Conservation (phyloP, 1,140 invertebrate species). For the Bombus affinis region DNA sequence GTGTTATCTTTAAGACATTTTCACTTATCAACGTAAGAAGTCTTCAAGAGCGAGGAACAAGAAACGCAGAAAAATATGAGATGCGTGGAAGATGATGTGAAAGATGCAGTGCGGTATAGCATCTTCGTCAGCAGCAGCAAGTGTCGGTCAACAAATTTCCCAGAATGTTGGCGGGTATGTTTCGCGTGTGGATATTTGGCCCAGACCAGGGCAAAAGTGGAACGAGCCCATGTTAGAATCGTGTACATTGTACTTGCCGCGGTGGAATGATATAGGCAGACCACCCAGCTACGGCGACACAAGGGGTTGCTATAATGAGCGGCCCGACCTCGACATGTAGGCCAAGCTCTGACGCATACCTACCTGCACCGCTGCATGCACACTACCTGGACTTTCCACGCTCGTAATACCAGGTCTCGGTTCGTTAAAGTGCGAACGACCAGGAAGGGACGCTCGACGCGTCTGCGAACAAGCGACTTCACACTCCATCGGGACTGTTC, state of each 20-base stretch:
- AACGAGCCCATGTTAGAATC: slow-evolving; percentile 60
- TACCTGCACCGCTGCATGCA: slow-evolving; percentile 56
- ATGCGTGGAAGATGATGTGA: neutral
- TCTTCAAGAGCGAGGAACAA: neutral
- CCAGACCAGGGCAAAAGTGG: slow-evolving; percentile 20
- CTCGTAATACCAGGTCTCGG: slow-evolving; percentile 6
- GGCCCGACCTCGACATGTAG: slow-evolving; percentile 76
- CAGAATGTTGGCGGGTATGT: neutral
- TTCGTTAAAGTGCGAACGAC: slow-evolving; percentile 65
- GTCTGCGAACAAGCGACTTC: neutral
- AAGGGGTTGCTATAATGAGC: slow-evolving; percentile 77
- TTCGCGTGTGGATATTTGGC: neutral
- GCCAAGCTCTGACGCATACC: slow-evolving; percentile 72
- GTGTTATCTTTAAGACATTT: too few species aligned
- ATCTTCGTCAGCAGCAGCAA: neutral
- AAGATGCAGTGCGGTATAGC: too few species aligned
- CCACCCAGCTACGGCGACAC: slow-evolving; percentile 60
- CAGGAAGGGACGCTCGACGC: slow-evolving; percentile 24
- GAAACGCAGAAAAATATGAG: too few species aligned
- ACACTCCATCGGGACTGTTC: neutral
- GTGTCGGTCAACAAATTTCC: neutral
- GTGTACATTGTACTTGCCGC: slow-evolving; percentile 70
- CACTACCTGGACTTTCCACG: slow-evolving; percentile 63
- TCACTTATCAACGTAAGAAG: too few species aligned
- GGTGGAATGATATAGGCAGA: slow-evolving; percentile 68